Percentiles rank a stretch among this genome's conserved stretches.
These are phyloP conservation scores for Centropus unirufus DNA, from an alignment of 2,113 vertebrate genomes.

Conservation along the genomic window DNA sequence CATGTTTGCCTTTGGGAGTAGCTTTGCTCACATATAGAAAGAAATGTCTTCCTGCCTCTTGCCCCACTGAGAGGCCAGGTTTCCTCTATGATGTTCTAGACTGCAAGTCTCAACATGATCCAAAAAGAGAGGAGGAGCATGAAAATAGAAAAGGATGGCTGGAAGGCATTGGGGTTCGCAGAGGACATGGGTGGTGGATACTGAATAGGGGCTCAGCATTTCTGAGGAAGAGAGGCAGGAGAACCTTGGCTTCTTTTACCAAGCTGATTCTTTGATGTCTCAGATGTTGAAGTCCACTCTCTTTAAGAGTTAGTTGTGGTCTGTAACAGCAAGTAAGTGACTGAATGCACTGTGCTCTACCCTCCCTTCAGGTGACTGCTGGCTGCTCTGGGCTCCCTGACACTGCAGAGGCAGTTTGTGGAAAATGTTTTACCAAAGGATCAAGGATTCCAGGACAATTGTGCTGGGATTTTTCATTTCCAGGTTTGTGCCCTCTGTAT, in stretches of 20 bases:
- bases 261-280: neutral
- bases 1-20: neutral
- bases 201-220: neutral
- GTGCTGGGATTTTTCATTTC: slow-evolving; percentile 82
- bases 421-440: slow-evolving; percentile 71
- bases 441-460: slow-evolving; percentile 72
- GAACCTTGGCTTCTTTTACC: neutral
- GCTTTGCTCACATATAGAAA: neutral
- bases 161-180: neutral
- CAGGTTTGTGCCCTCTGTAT: slow-evolving; percentile 60
- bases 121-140: neutral
- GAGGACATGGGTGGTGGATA: neutral
- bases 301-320: neutral
- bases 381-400: slow-evolving; percentile 78
- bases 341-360: neutral
- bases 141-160: neutral
- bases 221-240: neutral
- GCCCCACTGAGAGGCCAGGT: neutral
- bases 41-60: neutral
- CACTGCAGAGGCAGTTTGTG: slow-evolving; percentile 61
- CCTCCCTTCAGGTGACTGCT: slow-evolving; percentile 76
- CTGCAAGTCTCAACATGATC: neutral
- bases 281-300: neutral
- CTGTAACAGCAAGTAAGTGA: neutral
- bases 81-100: neutral